phyloP scores from a whole-genome alignment of 2,113 vertebrate genomes.

The Eira barbara region DNA sequence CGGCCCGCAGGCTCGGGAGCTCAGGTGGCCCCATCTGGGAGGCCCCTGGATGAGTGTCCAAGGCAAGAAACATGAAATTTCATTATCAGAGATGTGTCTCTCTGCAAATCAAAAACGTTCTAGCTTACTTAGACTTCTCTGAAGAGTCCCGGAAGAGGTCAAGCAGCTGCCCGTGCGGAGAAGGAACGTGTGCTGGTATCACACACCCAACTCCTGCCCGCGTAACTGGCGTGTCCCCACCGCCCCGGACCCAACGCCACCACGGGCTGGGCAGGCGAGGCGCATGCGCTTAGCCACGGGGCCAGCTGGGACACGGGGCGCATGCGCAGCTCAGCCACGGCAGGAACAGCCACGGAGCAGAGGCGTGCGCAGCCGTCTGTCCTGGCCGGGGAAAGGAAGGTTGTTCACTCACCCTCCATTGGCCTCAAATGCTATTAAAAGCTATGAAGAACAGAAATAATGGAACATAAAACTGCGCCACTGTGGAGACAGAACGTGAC shows the following conservation, averaged over 20 bases:
- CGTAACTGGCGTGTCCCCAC: too few species aligned
- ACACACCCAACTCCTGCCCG: neutral
- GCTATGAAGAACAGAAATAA: neutral
- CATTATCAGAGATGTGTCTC: neutral
- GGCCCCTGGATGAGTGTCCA: neutral
- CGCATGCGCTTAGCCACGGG: accelerated
- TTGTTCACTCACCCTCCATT: neutral
- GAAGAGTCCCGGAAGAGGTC: neutral
- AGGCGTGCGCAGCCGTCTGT: neutral
- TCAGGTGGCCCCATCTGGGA: neutral
- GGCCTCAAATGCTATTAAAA: slow-evolving; percentile 37
- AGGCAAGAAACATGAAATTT: neutral
- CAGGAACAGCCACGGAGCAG: too few species aligned
- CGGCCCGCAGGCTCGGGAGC: neutral
- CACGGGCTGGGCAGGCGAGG: accelerated
- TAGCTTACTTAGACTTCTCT: neutral
- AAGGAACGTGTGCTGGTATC: neutral
- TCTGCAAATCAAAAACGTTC: neutral
- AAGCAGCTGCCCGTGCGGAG: neutral
- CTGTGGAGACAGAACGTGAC: neutral
- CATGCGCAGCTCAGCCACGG: neutral
- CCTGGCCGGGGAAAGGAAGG: neutral
- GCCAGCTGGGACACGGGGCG: accelerated
- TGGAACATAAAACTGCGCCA: neutral
- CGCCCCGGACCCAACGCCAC: neutral